Base-by-base conservation (phyloP, 2,797 vertebrate species). In the Mastacembelus armatus region DNA sequence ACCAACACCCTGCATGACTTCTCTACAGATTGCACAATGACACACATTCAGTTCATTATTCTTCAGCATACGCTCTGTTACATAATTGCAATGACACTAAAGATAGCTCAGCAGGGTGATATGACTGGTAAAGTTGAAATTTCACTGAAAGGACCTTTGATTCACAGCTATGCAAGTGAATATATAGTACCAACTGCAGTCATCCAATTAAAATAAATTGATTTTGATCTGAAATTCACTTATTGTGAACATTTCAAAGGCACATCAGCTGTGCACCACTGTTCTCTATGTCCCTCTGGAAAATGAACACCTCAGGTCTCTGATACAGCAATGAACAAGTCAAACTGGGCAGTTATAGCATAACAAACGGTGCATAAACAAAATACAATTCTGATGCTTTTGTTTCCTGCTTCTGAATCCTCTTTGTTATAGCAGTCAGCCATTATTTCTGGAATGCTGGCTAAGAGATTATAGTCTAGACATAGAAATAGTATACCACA, bases 1-100 rank as follows among this genome's bases (percentile, higher is more conserved):
- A 49, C 36, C 57, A 51, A 36, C 54, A 55, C 18, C 4, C 50
- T 32, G 32, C 67, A 22, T 70, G 67, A 47, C 19, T 59, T 57
- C 54, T 44, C 54, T 55, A 49, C 55, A 50, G 16, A 48, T 35
- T 22, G 35, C 4, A 10, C 27, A 21, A 12, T 47, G 58, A 59
- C 54, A 49, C 16, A 27, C 32, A 42, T 44, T 60, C 27, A 54
- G 10, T 57, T 68, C 38, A 51, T 29, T 36, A 22, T 43, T 19
- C n/a, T 57, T 35, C 10, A 49, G 11, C 14, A 39, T 30, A 38
- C 29, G 15, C 11, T 54, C 15, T 55, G 36, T 55, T 66, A 24
- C 29, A 30, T 56, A 19, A 57, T 5, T 7, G 24, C 12, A 40
- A 0, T 18, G 27, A 35, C 35, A 48, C 10, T 1, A 27, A 14